Percentiles rank a stretch among this genome's conserved stretches.
Evolutionary conservation across 2,888 invertebrate species (phyloP).

Genomic region (Scaptomyza caliginosa): DNA sequence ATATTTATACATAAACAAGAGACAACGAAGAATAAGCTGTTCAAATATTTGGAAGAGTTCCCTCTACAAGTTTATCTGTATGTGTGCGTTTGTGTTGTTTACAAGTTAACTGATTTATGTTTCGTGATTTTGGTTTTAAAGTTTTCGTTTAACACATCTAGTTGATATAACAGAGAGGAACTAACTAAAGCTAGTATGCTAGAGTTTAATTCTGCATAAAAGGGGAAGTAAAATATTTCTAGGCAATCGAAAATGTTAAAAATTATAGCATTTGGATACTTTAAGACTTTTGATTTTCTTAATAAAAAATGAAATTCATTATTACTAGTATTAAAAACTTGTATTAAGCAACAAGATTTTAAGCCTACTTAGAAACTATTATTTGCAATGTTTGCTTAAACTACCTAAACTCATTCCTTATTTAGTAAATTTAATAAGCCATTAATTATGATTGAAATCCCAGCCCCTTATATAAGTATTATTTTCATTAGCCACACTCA

Average conservation of each 20-base stretch:
- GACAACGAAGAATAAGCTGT: conserved; percentile 12
- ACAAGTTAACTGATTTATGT: conserved; percentile 75
- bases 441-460: background rate
- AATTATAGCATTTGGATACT: too few species aligned
- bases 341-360: too few species aligned
- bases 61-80: conserved; percentile 4
- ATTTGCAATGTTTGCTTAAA: background rate
- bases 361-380: too few species aligned
- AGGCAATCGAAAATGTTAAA: background rate
- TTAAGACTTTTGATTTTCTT: too few species aligned
- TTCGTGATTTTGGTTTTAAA: conserved; percentile 64
- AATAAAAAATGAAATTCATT: too few species aligned
- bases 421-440: background rate
- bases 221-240: background rate
- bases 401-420: background rate
- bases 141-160: conserved; percentile 56
- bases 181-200: background rate
- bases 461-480: background rate
- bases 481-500: background rate
- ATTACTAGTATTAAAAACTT: background rate
- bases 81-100: conserved; percentile 50
- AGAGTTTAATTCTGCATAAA: background rate
- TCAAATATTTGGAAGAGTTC: conserved; percentile 19
- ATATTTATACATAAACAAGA: conserved; percentile 8
- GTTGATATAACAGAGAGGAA: conserved; percentile 26